These are phyloP conservation scores for Desoria tigrina DNA, from an alignment of 2,888 invertebrate species.

Conservation along the genomic window DNA sequence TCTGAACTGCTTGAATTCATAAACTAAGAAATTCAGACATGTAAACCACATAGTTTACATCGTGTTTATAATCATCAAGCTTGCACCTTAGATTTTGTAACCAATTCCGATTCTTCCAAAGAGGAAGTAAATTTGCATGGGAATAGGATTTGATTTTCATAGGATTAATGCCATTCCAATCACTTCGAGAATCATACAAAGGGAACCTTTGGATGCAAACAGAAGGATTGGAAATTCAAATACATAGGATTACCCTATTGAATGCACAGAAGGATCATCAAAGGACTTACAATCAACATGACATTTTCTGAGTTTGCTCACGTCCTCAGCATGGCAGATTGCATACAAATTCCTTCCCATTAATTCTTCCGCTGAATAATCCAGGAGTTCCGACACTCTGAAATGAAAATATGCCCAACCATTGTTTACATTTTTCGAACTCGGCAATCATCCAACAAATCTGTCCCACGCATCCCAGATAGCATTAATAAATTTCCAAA, in stretches of 20 bases:
- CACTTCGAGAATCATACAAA: no score
- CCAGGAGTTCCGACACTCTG: constrained; percentile 88
- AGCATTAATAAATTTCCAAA: no score
- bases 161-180: not conserved
- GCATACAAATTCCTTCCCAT: constrained; percentile 91
- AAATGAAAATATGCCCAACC: constrained; percentile 8
- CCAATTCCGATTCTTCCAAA: no score
- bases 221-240: no score
- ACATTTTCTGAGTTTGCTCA: constrained; percentile 87
- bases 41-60: no score
- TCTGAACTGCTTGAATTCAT: no score
- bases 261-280: constrained; percentile 13
- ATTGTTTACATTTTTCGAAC: not conserved
- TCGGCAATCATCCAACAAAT: constrained; percentile 2
- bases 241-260: not conserved
- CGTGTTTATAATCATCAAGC: no score
- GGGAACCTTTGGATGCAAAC: no score
- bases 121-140: not conserved
- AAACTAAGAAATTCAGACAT: no score
- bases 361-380: constrained; percentile 89
- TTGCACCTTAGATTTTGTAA: no score
- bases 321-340: constrained; percentile 93
- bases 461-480: not conserved
- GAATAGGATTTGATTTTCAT: not conserved
- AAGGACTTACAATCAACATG: constrained; percentile 88